Conservation (phyloP, 2,113 vertebrate genomes). For the Caracal caracal region DNA sequence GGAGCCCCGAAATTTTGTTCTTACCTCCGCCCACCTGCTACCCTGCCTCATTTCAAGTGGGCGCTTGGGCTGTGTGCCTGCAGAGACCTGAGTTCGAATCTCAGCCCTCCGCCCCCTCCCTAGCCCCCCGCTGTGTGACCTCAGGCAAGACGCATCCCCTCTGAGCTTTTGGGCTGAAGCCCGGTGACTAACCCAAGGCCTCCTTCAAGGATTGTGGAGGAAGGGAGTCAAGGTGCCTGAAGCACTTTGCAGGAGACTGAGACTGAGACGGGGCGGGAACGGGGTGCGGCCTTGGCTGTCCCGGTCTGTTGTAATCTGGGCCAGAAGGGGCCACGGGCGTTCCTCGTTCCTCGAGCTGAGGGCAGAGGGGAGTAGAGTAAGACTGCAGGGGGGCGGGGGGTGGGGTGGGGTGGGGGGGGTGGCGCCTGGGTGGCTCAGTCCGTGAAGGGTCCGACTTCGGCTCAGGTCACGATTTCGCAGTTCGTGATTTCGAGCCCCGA, state of each 20-base stretch:
- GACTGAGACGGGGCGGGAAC: background rate
- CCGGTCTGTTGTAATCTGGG: background rate
- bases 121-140: background rate
- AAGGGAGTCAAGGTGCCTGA: background rate
- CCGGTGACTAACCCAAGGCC: accelerated
- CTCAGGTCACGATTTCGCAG: too few species aligned
- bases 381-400: too few species aligned
- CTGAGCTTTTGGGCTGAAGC: background rate
- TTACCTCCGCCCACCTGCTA: background rate
- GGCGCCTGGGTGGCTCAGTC: too few species aligned
- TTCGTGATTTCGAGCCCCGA: too few species aligned
- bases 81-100: background rate
- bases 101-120: background rate
- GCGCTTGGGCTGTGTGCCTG: too few species aligned
- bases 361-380: background rate
- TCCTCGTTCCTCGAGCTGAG: background rate
- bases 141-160: background rate
- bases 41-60: background rate
- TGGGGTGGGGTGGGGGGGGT: too few species aligned
- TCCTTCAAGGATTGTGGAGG: background rate
- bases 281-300: background rate
- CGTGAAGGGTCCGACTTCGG: too few species aligned
- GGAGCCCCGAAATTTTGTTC: background rate
- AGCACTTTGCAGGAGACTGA: background rate
- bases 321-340: background rate